Percentiles rank a stretch among this genome's conserved stretches.
phyloP scores from a whole-genome alignment of 1,140 invertebrate genomes.

The Drosophila pallidifrons region DNA sequence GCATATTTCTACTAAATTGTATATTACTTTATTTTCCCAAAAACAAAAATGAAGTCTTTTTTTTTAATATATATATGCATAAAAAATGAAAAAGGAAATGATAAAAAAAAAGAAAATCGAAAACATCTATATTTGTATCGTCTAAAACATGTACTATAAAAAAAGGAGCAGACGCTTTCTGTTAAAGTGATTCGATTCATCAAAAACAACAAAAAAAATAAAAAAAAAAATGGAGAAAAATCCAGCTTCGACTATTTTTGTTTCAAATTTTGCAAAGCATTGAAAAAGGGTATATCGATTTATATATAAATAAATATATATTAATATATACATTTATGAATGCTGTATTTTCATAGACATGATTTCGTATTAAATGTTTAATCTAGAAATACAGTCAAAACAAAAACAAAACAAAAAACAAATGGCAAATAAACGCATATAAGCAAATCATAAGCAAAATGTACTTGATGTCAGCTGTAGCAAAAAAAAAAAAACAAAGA shows the following conservation, averaged over 20 bases:
- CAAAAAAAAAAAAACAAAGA: constrained; percentile 45
- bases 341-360: constrained; percentile 74
- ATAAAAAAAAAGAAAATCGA: constrained; percentile 11
- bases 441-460: constrained; percentile 72
- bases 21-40: constrained; percentile 25
- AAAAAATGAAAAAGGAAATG: neutral
- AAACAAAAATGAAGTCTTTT: neutral
- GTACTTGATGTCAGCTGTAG: constrained; percentile 81
- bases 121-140: constrained; percentile 44
- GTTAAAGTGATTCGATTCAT: constrained; percentile 24
- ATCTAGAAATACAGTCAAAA: constrained; percentile 64
- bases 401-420: constrained; percentile 16
- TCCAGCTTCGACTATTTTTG: constrained; percentile 43
- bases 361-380: constrained; percentile 78
- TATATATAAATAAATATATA: constrained; percentile 54
- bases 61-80: constrained; percentile 18
- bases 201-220: constrained; percentile 4
- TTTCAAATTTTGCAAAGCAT: constrained; percentile 68
- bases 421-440: constrained; percentile 49
- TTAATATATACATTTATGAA: constrained; percentile 54
- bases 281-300: constrained; percentile 66
- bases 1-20: constrained; percentile 36
- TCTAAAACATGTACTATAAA: constrained; percentile 52
- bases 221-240: constrained; percentile 15
- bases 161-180: constrained; percentile 16